A percentile compares a stretch with the other conserved stretches of the same genome.
These are phyloP conservation scores for Thalassarche chlororhynchos DNA, from an alignment of 2,113 vertebrate species.

Conservation along the genomic window DNA sequence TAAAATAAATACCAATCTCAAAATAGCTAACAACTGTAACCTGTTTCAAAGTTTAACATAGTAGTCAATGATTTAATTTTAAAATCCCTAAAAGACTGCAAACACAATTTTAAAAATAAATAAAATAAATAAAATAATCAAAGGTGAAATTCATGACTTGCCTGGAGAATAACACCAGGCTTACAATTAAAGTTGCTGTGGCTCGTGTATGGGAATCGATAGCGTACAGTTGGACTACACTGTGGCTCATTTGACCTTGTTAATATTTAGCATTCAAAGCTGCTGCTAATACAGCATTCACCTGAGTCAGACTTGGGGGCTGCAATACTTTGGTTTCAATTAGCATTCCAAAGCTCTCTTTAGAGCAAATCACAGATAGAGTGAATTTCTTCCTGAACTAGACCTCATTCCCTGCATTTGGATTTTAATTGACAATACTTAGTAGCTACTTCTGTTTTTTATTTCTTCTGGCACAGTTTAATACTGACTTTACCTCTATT, in stretches of 20 bases:
- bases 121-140: neutral
- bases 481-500: neutral
- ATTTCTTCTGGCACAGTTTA: neutral
- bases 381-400: neutral
- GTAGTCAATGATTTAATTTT: neutral
- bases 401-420: neutral
- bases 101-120: neutral
- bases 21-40: neutral
- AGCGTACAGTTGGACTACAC: neutral
- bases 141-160: neutral
- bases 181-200: neutral
- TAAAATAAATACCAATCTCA: neutral
- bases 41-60: neutral
- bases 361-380: neutral
- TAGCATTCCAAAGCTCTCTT: neutral
- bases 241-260: neutral
- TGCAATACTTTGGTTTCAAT: neutral
- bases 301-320: neutral
- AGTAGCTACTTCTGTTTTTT: neutral
- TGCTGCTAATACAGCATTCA: neutral
- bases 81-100: slow-evolving; percentile 2
- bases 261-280: neutral
- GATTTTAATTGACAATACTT: neutral
- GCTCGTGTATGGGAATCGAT: neutral
- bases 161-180: neutral